Evolutionary conservation across 2,888 invertebrate genomes (phyloP).

Genomic region (Drosophila histrio): DNA sequence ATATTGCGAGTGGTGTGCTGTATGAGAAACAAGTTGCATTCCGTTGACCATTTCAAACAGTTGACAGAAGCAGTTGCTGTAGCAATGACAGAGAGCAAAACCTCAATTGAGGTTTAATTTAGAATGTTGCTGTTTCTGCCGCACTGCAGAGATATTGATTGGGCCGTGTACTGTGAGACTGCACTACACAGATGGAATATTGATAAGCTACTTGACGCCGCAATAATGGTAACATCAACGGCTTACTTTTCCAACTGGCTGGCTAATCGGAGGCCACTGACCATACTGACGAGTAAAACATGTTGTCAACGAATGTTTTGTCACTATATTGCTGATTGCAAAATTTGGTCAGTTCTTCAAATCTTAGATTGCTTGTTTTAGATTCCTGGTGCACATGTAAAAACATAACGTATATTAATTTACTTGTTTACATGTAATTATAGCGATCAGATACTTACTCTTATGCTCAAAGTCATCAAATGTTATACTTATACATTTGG

Average conservation of each 20-base stretch:
- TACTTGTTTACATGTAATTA: too few relatives aligned
- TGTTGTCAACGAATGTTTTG: slow-evolving; percentile 45
- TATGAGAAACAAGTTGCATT: slow-evolving; percentile 81
- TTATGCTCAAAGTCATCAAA: too few relatives aligned
- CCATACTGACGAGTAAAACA: slow-evolving; percentile 19
- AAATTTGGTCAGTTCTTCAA: neutral
- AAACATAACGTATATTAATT: too few relatives aligned
- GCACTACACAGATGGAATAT: slow-evolving; percentile 80
- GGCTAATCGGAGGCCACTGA: slow-evolving; percentile 58
- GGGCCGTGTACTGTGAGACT: slow-evolving; percentile 50
- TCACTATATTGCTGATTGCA: slow-evolving; percentile 53
- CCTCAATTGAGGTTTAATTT: slow-evolving; percentile 76
- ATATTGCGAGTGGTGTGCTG: slow-evolving; percentile 36
- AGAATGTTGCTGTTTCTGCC: slow-evolving; percentile 70
- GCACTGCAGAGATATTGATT: slow-evolving; percentile 50
- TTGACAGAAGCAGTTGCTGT: slow-evolving; percentile 57
- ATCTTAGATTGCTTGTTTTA: too few relatives aligned
- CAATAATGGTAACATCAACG: slow-evolving; percentile 23
- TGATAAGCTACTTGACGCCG: slow-evolving; percentile 71
- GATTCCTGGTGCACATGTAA: too few relatives aligned
- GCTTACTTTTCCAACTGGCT: slow-evolving; percentile 24
- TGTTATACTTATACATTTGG: too few relatives aligned
- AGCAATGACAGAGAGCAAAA: slow-evolving; percentile 43
- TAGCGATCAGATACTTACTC: too few relatives aligned
- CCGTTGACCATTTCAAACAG: slow-evolving; percentile 82